Evolutionary conservation across 2,888 invertebrate species (phyloP), one percentile per base, ranked within the genome.

Genomic region (Aethes cnicana): DNA sequence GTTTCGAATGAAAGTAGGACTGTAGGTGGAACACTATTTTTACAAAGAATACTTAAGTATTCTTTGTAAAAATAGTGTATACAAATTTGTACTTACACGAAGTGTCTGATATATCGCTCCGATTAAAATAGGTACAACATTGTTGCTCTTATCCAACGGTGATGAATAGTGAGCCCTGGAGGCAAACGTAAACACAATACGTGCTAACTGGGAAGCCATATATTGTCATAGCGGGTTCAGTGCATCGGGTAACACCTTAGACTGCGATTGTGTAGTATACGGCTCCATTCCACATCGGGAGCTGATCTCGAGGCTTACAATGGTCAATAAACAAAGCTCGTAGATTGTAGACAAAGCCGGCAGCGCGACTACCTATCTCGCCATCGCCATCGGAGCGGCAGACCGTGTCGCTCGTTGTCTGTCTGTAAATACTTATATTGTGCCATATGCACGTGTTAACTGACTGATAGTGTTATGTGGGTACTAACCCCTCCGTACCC

Each of bases 281-380:
- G 69, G 72, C 74, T 76, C 77, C 75, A 81, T 81, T 77, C 79
- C 69, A 64, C 70, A 72, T 72, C 73, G 74, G 74, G 67, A 72
- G 71, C 73, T 72, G 76, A 80, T 81, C 80, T 74, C 69, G 56
- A 56, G 62, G 66, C 69, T 68, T 65, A 84, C 83, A 85, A 86
- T 85, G 74, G 81, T 75, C 79, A 81, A 84, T 84, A 85, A 85
- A 86, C 85, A 84, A 75, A 77, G 80, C 73, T 70, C 66, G 76
- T 74, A 80, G 79, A 79, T 73, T 68, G 75, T 72, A 79, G 74
- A 83, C 81, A 83, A 83, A 81, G 82, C 79, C 69, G 61, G 72
- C 71, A 68, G 69, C 72, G 67, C 49, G 43, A 36, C 32, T 46
- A 28, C 43, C 44, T 69, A 83, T 81, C 83, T 77, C 71, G 67